Base-by-base conservation (phyloP, 2,797 vertebrate genomes). In the Mormyrus proboscirostris region DNA sequence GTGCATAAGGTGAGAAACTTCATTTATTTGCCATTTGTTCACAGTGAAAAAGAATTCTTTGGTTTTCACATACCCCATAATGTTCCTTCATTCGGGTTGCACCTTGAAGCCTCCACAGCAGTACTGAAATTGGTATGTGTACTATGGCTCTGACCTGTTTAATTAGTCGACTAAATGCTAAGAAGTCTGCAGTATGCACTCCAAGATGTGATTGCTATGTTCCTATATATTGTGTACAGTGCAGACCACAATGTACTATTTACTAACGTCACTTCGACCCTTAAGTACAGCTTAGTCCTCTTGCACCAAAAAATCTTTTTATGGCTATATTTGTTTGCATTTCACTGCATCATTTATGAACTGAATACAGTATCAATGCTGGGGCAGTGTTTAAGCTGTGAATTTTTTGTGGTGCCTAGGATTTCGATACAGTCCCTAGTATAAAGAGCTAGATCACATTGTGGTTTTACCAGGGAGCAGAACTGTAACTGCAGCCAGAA, bases 61-160 rank as follows among this genome's bases (percentile, higher is more conserved):
- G 8, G 4, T 33, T 65, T 65, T 65, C 9, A 65, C 22, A 65
- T 29, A 29, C 25, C 22, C 9, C 62, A 0, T 65, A 65, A 65
- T 65, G 8, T 65, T 65, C 22, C 22, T 65, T 65, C 59, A 29
- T 65, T n/a, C 0, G 55, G 55, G 55, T 57, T 29, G 22, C 62
- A 29, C 49, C 49, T 57, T 57, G 25, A 16, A 53, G n/a, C 10
- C 51, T 95, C 94, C 94, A 93, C 92, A 94, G 93, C 92, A 91
- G 93, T 87, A n/a, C 90, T 94, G 93, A 94, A 91, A 92, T 92
- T 88, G 89, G 91, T 91, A 93, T 92, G 90, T 92, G 10, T 91
- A 7, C 91, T 88, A 91, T 92, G 82, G 89, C 92, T 92, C 89
- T 92, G 41, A 90, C 91, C 92, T 89, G 94, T 92, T 95, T 91